A percentile compares a stretch with the other conserved stretches of the same genome.
Conservation (phyloP, 2,113 vertebrate genomes). For the Megaleporinus macrocephalus region DNA sequence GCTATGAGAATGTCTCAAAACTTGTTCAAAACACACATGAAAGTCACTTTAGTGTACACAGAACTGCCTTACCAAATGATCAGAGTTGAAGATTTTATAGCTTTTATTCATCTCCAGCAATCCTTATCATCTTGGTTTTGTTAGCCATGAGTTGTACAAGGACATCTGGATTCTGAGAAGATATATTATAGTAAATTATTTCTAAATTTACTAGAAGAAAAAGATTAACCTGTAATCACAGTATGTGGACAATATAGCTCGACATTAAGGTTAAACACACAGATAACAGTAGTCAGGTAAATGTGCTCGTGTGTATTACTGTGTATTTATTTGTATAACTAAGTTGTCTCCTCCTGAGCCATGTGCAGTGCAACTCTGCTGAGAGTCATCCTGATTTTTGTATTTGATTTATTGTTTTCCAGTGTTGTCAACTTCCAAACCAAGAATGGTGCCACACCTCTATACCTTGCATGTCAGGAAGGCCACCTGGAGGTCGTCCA, state of each 20-base stretch:
- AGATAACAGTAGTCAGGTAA: too few relatives aligned
- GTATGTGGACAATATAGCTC: not conserved
- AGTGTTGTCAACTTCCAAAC: constrained; percentile 94
- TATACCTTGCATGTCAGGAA: constrained; percentile 98
- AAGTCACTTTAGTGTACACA: too few relatives aligned
- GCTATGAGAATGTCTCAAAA: too few relatives aligned
- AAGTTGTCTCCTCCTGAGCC: not conserved
- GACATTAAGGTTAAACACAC: not conserved
- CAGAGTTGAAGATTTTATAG: too few relatives aligned
- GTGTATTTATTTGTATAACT: too few relatives aligned
- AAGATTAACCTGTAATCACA: not conserved
- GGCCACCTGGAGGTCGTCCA: constrained; percentile 96
- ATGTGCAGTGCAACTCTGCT: not conserved
- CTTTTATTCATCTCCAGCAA: too few relatives aligned
- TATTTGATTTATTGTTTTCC: constrained; percentile 48
- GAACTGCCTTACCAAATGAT: too few relatives aligned
- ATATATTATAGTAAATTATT: too few relatives aligned
- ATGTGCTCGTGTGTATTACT: too few relatives aligned
- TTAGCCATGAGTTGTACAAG: not conserved
- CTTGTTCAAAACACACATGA: too few relatives aligned
- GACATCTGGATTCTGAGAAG: not conserved
- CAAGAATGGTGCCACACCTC: constrained; percentile 96
- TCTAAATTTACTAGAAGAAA: not conserved
- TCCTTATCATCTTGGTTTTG: too few relatives aligned
- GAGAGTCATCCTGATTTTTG: not conserved